Base-by-base conservation (phyloP, 2,888 invertebrate species). In the Thyatira batis region DNA sequence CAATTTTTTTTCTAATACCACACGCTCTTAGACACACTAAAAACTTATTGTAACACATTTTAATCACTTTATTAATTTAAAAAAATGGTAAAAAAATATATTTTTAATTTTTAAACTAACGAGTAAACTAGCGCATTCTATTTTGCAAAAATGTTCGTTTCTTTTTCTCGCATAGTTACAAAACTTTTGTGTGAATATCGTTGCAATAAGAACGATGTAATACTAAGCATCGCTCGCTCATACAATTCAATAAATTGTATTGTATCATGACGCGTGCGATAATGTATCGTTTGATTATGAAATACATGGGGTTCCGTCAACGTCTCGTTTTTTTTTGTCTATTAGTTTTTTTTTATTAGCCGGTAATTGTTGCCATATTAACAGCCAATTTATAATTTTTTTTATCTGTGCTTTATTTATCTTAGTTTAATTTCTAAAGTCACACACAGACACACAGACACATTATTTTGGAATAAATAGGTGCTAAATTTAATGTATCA, bases 1-100 rank as follows among this genome's bases (percentile, higher is more conserved):
- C 63, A 48, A 75, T 45, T 45, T 60, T 66, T 49, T 66, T 68
- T 27, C 54, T 74, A 39, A 73, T 60, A 39, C 71, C 76, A 65
- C 71, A 69, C 28, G 70, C 61, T 56, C 71, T 76, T 21, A 82
- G 62, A 21, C 76, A 71, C 27, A 74, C 55, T 8, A 80, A 52
- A 13, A 85, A 66, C 46, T 76, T 77, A 54, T 82, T 84, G 53
- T 84, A 84, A 64, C 79, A 81, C 85, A 86, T 86, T 67, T 65
- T 74, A 67, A 58, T 51, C 56, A 64, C 57, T 58, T 45, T 53
- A 51, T 54, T 27, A 50, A 57, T 49, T 51, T 20, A 28, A 28
- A 25, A 23, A 23, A 45, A 45, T 11, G 1, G 48, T 27, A 39
- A 11, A 50, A 23, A 49, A 45, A 20, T 0, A 28, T 23, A 46